phyloP scores from a whole-genome alignment of 2,113 vertebrate species.

The Asarcornis scutulata region DNA sequence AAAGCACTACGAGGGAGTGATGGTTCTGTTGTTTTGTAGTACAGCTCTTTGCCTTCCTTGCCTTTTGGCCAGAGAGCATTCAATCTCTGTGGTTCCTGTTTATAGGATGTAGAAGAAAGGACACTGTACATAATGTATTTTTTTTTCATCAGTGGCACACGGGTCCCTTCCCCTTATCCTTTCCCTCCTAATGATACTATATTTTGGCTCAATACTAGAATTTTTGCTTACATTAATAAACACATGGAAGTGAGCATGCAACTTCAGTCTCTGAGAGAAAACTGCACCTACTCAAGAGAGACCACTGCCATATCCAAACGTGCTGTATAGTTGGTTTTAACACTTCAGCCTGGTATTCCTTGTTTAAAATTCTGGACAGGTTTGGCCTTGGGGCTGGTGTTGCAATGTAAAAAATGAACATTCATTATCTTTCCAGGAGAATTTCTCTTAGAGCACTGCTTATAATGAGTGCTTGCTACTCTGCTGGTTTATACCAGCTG shows the following conservation, averaged over 20 bases:
- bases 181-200: background rate
- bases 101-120: background rate
- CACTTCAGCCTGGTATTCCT: background rate
- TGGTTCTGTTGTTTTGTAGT: background rate
- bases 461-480: constrained; percentile 10
- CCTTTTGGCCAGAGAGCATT: background rate
- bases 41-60: background rate
- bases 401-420: constrained; percentile 12
- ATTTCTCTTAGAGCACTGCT: background rate
- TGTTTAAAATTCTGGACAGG: constrained; percentile 44
- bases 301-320: background rate
- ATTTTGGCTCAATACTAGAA: background rate
- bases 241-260: background rate
- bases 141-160: background rate
- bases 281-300: background rate
- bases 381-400: constrained; percentile 4
- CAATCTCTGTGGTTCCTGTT: background rate
- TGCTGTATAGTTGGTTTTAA: background rate
- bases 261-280: background rate
- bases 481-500: background rate
- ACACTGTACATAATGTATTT: background rate
- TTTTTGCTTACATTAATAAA: background rate
- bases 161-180: background rate
- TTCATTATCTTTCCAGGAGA: background rate
- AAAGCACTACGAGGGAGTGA: background rate